These are phyloP conservation scores for Hiodon alosoides DNA, from an alignment of 2,113 vertebrate species.

Conservation along the genomic window DNA sequence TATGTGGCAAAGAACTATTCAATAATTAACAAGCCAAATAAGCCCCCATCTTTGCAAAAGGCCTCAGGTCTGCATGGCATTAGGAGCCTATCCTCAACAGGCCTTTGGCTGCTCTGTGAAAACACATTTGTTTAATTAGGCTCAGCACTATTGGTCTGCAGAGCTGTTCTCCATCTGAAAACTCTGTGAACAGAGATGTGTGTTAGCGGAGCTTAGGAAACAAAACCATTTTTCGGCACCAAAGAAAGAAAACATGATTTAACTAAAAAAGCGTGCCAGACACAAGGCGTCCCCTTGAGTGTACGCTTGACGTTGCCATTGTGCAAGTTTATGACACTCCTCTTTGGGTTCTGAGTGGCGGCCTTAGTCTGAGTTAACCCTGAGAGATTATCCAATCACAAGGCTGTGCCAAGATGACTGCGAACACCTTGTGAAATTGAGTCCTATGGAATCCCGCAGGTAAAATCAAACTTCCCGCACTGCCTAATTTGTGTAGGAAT, in stretches of 20 bases:
- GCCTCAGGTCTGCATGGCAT: constrained; percentile 29
- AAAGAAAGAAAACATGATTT: background rate
- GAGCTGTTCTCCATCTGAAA: constrained; percentile 36
- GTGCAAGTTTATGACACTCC: background rate
- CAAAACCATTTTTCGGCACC: constrained; percentile 25
- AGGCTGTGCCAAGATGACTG: too few species aligned
- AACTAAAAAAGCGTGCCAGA: background rate
- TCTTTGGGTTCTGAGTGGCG: background rate
- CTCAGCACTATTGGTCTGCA: constrained; percentile 25
- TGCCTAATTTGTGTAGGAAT: background rate
- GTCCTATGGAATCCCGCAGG: too few species aligned
- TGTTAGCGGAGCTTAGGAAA: constrained; percentile 23
- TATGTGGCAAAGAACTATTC: constrained; percentile 30
- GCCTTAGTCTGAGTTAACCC: background rate
- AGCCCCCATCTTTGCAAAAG: constrained; percentile 8
- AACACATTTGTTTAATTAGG: constrained; percentile 42
- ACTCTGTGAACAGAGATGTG: constrained; percentile 14
- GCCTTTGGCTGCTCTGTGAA: constrained; percentile 24
- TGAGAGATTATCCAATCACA: too few species aligned
- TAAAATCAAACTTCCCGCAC: background rate
- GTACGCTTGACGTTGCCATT: background rate
- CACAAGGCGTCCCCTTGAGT: background rate
- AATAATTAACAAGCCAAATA: constrained; percentile 37
- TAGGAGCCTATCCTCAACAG: constrained; percentile 17
- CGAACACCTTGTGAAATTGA: too few species aligned